Percentiles rank a stretch among this genome's conserved stretches.
phyloP scores from a whole-genome alignment of 2,797 vertebrate genomes.

The Platyrinchus mystaceus region DNA sequence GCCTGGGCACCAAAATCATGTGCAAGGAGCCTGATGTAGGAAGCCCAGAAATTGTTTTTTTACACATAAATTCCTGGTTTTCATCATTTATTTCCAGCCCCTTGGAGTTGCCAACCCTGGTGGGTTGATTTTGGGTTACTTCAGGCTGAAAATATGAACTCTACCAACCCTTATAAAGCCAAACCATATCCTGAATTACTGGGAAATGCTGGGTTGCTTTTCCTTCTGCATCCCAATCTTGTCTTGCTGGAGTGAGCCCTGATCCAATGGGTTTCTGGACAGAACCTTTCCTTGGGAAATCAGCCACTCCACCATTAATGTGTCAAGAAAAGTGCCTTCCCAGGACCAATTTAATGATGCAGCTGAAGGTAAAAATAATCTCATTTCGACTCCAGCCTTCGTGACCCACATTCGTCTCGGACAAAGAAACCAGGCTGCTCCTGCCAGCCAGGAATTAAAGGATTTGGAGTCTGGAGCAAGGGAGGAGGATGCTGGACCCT shows the following conservation, averaged over 20 bases:
- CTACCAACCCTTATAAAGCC: neutral
- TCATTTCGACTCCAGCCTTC: neutral
- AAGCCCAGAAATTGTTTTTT: neutral
- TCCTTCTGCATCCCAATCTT: fast-evolving
- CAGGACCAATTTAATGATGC: neutral
- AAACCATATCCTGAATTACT: fast-evolving
- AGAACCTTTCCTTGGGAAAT: neutral
- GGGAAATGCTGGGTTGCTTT: neutral
- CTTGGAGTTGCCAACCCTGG: neutral
- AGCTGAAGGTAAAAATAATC: neutral
- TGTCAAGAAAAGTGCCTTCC: neutral
- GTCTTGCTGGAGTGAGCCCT: neutral
- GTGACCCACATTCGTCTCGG: neutral
- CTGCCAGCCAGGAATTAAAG: neutral
- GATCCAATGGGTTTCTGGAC: fast-evolving
- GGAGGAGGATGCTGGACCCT: fast-evolving
- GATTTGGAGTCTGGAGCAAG: fast-evolving
- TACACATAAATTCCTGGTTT: neutral
- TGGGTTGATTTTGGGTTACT: neutral
- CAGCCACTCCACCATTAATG: fast-evolving
- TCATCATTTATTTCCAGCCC: neutral
- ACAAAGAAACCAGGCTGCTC: neutral
- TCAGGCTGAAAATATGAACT: neutral
- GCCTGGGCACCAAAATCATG: neutral
- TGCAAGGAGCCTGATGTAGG: neutral